Percentiles rank a stretch among this genome's conserved stretches.
Conservation (phyloP, 2,888 invertebrate genomes). For the Ophioninae sp. region DNA sequence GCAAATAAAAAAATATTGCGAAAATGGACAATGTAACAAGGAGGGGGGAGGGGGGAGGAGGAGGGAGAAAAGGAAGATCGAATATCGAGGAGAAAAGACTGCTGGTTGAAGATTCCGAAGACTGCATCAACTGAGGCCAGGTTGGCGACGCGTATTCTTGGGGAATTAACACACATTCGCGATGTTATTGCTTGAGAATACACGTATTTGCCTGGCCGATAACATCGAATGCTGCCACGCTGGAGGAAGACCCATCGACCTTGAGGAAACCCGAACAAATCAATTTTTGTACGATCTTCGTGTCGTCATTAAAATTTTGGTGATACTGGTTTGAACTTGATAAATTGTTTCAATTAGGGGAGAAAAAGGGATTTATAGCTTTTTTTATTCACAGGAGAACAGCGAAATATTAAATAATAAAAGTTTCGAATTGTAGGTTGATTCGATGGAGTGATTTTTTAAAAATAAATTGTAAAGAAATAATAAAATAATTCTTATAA, state of each 20-base stretch:
- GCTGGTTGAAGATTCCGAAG: neutral
- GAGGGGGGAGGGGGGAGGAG: neutral
- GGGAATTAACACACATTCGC: conserved; percentile 98
- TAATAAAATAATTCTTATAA: no score
- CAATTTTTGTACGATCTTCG: no score
- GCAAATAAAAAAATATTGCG: neutral
- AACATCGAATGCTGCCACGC: conserved; percentile 74
- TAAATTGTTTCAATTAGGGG: no score
- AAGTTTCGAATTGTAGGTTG: no score
- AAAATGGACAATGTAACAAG: neutral
- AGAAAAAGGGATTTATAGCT: no score
- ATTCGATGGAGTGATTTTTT: no score
- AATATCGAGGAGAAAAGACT: neutral
- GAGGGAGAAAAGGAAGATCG: neutral
- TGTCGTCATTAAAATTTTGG: no score
- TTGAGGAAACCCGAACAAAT: neutral
- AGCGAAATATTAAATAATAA: no score
- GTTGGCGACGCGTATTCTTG: conserved; percentile 99
- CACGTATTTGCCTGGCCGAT: conserved; percentile 94
- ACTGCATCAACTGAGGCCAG: conserved; percentile 76
- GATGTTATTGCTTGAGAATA: conserved; percentile 99
- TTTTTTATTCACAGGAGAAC: no score
- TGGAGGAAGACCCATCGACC: neutral
- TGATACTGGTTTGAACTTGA: no score
- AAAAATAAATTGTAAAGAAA: no score